phyloP scores from a whole-genome alignment of 2,888 invertebrate genomes.

The Pristionchus exspectatus region DNA sequence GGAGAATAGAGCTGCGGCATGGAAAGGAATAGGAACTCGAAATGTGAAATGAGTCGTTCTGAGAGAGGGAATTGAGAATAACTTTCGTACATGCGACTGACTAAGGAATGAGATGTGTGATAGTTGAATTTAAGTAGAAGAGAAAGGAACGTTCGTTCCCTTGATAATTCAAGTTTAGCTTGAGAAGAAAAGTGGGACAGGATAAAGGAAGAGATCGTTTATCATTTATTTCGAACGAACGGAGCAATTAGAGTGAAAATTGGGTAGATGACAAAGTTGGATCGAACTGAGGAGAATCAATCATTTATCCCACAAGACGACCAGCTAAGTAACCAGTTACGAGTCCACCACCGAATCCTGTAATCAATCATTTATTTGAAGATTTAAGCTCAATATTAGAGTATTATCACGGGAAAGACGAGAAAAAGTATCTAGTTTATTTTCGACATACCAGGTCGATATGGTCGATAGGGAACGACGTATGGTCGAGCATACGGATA shows the following conservation, averaged over 20 bases:
- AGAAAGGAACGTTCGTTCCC: background rate
- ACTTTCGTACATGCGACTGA: background rate
- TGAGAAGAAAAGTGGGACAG: conserved; percentile 1
- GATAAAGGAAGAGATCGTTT: conserved; percentile 3
- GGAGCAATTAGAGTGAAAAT: background rate
- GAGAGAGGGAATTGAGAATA: background rate
- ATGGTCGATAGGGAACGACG: background rate
- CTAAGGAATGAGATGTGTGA: background rate
- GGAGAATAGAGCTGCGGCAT: background rate
- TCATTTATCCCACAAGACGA: background rate
- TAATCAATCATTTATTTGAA: background rate
- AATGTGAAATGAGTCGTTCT: background rate
- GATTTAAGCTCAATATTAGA: background rate
- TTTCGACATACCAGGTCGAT: background rate
- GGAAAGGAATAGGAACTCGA: background rate
- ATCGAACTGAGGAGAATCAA: background rate
- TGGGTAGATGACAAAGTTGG: background rate
- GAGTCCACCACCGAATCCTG: conserved; percentile 35
- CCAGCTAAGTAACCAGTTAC: conserved; percentile 19
- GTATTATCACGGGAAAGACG: background rate
- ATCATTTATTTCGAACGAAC: conserved; percentile 13
- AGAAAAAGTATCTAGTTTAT: background rate
- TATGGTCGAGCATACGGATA: conserved; percentile 33
- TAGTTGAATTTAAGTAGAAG: background rate
- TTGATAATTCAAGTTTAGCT: conserved; percentile 29